Base-by-base conservation (phyloP, 2,888 invertebrate species). In the Phyto melanocephala region DNA sequence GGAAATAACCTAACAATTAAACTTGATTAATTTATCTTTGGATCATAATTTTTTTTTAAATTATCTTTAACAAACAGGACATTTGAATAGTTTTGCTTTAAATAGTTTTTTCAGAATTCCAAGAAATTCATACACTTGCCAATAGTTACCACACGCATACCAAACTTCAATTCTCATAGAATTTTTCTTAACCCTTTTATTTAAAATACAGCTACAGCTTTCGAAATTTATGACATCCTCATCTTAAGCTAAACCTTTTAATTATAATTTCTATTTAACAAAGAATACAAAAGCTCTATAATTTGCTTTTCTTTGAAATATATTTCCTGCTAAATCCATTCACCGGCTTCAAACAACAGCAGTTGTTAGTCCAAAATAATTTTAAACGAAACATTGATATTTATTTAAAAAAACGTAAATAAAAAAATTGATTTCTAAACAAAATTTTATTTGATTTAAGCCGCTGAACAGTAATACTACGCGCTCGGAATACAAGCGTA, bases 401-500 rank as follows among this genome's bases (percentile, higher is more conserved):
- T 75, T 54, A 72, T 15, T n/a, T 8, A 71, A 74, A 45, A 50
- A 42, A 47, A 20, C 3, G 17, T 20, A 11, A 20, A 35, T n/a
- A 63, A 37, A 11, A 11, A 67, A 68, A 54, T 83, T 52, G 79
- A 83, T 77, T 86, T 83, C 86, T 87, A 88, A 88, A 88, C 87
- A 86, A 86, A 86, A 87, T 58, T 65, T 68, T 24, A 81, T 89
- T 89, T 89, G 89, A 89, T 89, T 88, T 87, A 86, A 88, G 88
- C 89, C 89, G 89, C 86, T 52, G 13, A 52, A 13, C 33, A 56
- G 50, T 2, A 33, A 72, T 58, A 52, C 65, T 70, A 65, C 58
- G 71, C 63, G 63, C 47, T 65, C 10, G 24, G 72, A 62, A 79
- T 83, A 80, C 52, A 67, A 86, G 89, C 87, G 88, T 89, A 87